A percentile compares a stretch with the other conserved stretches of the same genome.
Conservation (phyloP, 64 coral and sea anemone species). For the Catalaphyllia jardinei region DNA sequence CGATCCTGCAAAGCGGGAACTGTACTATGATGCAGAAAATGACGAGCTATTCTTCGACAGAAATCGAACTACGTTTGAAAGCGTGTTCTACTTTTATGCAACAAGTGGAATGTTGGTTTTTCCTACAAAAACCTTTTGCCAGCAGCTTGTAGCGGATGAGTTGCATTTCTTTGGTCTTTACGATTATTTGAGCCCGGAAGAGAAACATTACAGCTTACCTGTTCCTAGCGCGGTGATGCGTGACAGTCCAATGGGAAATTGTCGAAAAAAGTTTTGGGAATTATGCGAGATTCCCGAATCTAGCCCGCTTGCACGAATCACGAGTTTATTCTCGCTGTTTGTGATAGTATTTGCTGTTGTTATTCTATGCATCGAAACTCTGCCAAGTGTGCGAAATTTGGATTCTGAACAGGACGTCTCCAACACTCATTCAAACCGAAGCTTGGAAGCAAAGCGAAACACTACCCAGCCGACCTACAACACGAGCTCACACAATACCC, state of each 20-base stretch:
- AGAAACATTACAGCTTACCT: slow-evolving; percentile 5
- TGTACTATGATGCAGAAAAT: slow-evolving; percentile 57
- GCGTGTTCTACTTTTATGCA: slow-evolving; percentile 71
- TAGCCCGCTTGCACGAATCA: slow-evolving; percentile 28
- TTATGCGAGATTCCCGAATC: slow-evolving; percentile 71
- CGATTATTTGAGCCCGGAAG: slow-evolving; percentile 50
- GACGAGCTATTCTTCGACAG: slow-evolving; percentile 86
- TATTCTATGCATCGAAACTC: slow-evolving; percentile 48
- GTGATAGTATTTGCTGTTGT: slow-evolving; percentile 57
- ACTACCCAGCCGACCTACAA: background rate
- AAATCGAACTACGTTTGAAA: slow-evolving; percentile 72
- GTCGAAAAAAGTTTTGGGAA: slow-evolving; percentile 42
- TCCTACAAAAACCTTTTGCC: slow-evolving; percentile 60
- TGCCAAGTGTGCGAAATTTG: slow-evolving; percentile 16
- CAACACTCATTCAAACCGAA: background rate
- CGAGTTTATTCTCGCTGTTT: slow-evolving; percentile 49
- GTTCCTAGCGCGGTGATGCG: background rate
- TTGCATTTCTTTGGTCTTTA: slow-evolving; percentile 75
- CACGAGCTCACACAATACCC: background rate
- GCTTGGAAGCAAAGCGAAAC: background rate
- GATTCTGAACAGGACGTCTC: background rate
- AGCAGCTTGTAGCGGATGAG: slow-evolving; percentile 65
- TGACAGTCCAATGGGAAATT: background rate
- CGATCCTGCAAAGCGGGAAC: slow-evolving; percentile 42
- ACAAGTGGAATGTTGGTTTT: slow-evolving; percentile 59